Evolutionary conservation across 2,797 vertebrate genomes (phyloP), one percentile per base, ranked within the genome.

Genomic region (Pteropus rufus): DNA sequence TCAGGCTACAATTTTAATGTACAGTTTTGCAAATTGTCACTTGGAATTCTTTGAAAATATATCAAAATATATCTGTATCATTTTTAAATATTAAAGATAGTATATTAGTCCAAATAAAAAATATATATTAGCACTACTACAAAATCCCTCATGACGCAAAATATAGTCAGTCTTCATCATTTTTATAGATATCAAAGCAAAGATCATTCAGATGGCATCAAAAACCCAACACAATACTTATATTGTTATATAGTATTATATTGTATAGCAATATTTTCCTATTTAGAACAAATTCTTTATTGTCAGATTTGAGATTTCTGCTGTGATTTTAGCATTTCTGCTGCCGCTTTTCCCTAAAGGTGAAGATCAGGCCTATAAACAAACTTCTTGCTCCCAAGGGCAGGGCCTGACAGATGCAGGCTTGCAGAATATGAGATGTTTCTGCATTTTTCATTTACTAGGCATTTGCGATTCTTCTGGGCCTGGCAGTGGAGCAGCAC

Each of bases 21-120:
- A 67, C 12, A 65, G 24, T 77, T 96, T 94, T 91, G 14, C 46
- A 91, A 83, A 92, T 90, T 69, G 26, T 95, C 64, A 93, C 65
- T 92, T 89, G 44, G 67, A 94, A 85, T 93, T 65, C 72, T 92
- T 97, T 29, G 89, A 92, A 96, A 96, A 94, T 88, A 64, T 72
- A 58, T 92, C 87, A 96, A 36, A 36, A 36, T 36, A 36, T 36
- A 36, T 36, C 64, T 89, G 31, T 84, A 56, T 84, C 49, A 58
- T 56, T 90, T 94, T 91, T 89, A 96, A 75, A 92, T 90, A 92
- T 69, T 89, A 72, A 93, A 92, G 31, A 54, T 85, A 69, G n/a
- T 44, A 9, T 91, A 75, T 65, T 70, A 91, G 21, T 34, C 41
- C 93, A 88, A 89, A 88, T 86, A 7, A 65, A 75, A 77, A 89